Conservation (phyloP, 2,113 vertebrate genomes). For the Synodontis membranacea region DNA sequence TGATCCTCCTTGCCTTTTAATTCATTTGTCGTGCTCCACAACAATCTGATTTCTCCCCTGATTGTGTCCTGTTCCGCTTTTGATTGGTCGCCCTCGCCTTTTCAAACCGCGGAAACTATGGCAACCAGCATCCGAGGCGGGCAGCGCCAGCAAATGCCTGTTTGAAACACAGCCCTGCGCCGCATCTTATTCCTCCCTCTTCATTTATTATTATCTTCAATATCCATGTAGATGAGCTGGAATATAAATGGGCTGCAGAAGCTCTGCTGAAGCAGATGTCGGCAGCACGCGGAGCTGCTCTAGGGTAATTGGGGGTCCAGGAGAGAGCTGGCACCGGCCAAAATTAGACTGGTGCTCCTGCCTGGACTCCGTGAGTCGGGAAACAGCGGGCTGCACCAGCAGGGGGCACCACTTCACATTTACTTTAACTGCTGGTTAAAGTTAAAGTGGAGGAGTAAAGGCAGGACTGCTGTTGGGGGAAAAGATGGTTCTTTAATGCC, state of each 20-base stretch:
- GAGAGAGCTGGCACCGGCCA: constrained; percentile 71
- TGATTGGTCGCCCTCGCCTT: constrained; percentile 51
- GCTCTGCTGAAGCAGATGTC: constrained; percentile 48
- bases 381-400: constrained; percentile 70
- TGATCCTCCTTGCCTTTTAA: constrained; percentile 44
- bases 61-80: constrained; percentile 37
- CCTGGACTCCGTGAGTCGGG: constrained; percentile 67
- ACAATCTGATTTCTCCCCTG: constrained; percentile 50
- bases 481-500: neutral
- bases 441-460: constrained; percentile 67
- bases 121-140: constrained; percentile 63
- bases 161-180: constrained; percentile 54
- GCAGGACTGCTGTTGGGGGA: constrained; percentile 69
- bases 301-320: constrained; percentile 69
- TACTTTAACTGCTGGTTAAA: constrained; percentile 64
- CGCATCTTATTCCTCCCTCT: constrained; percentile 50
- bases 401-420: constrained; percentile 75
- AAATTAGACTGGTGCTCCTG: constrained; percentile 70
- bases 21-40: constrained; percentile 52
- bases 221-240: constrained; percentile 69
- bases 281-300: constrained; percentile 40
- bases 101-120: constrained; percentile 64
- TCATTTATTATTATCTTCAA: constrained; percentile 67
- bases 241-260: constrained; percentile 60
- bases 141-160: constrained; percentile 51